Conservation (phyloP, 2,113 vertebrate genomes). For the Galemys pyrenaicus region DNA sequence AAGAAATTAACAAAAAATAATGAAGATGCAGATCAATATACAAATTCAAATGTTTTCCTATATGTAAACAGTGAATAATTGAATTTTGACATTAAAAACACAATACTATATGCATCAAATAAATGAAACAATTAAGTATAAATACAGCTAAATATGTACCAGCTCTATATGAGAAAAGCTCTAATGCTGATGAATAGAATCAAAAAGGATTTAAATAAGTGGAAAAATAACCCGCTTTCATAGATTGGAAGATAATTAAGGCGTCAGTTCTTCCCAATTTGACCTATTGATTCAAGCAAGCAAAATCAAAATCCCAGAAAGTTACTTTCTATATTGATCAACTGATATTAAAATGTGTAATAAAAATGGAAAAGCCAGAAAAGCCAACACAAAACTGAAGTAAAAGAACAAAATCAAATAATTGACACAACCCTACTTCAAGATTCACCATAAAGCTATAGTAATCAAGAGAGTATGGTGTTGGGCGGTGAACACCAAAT, state of each 20-base stretch:
- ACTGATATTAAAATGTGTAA: background rate
- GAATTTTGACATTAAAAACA: conserved; percentile 10
- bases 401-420: background rate
- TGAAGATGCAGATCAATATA: background rate
- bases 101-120: background rate
- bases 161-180: background rate
- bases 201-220: background rate
- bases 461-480: background rate
- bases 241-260: background rate
- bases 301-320: background rate
- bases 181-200: background rate
- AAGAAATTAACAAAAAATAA: background rate
- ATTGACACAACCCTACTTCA: background rate
- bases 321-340: background rate
- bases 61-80: background rate
- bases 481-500: background rate
- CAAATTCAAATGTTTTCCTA: background rate
- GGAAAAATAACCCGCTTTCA: background rate
- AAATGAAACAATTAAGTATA: background rate
- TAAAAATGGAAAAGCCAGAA: background rate
- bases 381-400: background rate
- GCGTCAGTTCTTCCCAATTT: background rate
- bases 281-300: background rate
- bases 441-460: background rate
- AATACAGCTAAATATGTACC: background rate